Base-by-base conservation (phyloP, 2,113 vertebrate genomes). In the Phylloscopus trochiloides region DNA sequence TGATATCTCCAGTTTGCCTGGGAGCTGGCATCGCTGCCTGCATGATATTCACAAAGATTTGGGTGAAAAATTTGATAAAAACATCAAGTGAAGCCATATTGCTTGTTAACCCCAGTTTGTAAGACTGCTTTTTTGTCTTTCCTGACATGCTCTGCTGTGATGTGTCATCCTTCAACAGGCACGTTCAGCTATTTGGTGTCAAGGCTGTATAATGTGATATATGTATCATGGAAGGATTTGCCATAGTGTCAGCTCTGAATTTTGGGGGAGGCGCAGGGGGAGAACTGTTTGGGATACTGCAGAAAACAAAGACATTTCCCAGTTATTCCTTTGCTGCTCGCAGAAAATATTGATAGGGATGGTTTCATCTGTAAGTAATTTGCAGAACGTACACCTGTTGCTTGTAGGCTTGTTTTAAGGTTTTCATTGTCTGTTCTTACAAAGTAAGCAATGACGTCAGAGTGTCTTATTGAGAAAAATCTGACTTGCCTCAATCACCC, bases 61-160 rank as follows among this genome's bases (percentile, higher is more conserved):
- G 50, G 66, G 38, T 79, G 90, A 93, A 76, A 86, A 47, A 31
- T 73, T 94, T 96, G 94, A 96, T 79, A 91, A 21, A 81, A 87
- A 92, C 32, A 12, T 38, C 9, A 9, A 79, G 51, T 80, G 93
- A 92, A 90, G 71, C 67, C 58, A 34, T 42, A 3, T 6, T 38
- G 74, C 58, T 78, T 40, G 38, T 74, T 94, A 92, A 92, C 67
- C 90, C 47, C 70, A 2, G 54, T 86, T 62, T 82, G 43, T 5
- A 43, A 66, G 47, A 7, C 34, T 86, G 81, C 62, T 32, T 17
- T 66, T 86, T 14, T 10, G 4, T n/a, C 20, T 58, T 40, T 38
- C 43, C 43, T 50, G 47, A 31, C 59, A 17, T 0, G 0, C 57
- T 59, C 5, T 26, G 21, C 75, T 70, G 38, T 40, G 62, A 89